Base-by-base conservation (phyloP, 2,113 vertebrate genomes). In the Pygoscelis antarcticus region DNA sequence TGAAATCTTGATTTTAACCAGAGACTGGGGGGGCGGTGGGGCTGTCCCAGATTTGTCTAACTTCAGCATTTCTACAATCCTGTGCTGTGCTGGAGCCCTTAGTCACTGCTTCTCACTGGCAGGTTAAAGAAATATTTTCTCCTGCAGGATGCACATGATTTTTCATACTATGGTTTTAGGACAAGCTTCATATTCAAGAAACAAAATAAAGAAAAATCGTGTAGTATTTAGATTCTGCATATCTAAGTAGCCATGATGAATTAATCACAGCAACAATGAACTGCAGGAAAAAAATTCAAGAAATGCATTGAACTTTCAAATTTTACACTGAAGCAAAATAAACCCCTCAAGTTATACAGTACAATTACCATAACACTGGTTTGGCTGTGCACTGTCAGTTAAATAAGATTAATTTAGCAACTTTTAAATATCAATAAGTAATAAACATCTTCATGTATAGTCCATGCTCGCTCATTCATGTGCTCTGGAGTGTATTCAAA, bases 381-480 rank as follows among this genome's bases (percentile, higher is more conserved):
- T 88, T 96, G 96, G 89, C 90, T 89, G 92, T 90, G 85, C 87
- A 87, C 76, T 97, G 94, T 95, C 96, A 98, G 96, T 97, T 98
- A 98, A 96, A 96, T 91, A 97, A 97, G 94, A 98, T 97, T 97
- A 97, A 98, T 98, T 97, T 97, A 97, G 94, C 95, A 97, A 97
- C 96, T 96, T 97, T 87, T 96, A 98, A 98, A 97, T 97, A 98
- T 96, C 98, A 98, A 69, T 94, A 97, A 97, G 96, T 97, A 98
- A 98, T 97, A 98, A 97, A 97, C 89, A 97, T 96, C 97, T 97
- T 94, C 95, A 96, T 95, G 95, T 93, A 97, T 70, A 96, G 97
- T 89, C 96, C 97, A 97, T 19, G 38, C 87, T 97, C 5, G 15
- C 92, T 98, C 94, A 93, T 94, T 98, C 94, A 82, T 94, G 97